Percentiles rank a stretch among this genome's conserved stretches.
Evolutionary conservation across 2,113 vertebrate species (phyloP).

Genomic region (Nycticebus coucang): DNA sequence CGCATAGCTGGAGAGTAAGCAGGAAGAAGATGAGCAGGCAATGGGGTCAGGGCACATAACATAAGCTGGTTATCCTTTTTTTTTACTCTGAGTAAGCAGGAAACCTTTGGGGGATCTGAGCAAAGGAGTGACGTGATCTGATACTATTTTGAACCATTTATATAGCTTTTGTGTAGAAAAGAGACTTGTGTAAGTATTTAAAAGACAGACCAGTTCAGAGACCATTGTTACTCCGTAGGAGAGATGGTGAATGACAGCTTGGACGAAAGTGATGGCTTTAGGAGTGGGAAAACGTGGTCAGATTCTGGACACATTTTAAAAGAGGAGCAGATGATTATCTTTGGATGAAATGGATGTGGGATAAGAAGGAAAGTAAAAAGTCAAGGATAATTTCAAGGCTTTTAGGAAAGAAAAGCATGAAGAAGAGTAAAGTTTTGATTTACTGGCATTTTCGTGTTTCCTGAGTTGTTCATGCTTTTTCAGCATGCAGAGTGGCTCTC

Average conservation of each 20-base stretch:
- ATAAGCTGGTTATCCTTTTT: rapidly evolving
- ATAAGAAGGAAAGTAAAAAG: not conserved
- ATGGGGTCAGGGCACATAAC: no score
- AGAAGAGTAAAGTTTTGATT: not conserved
- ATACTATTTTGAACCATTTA: not conserved
- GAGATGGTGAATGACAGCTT: not conserved
- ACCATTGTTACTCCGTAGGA: not conserved
- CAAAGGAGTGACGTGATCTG: not conserved
- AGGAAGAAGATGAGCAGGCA: not conserved
- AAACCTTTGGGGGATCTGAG: not conserved
- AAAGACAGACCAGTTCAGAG: not conserved
- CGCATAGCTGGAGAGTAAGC: not conserved
- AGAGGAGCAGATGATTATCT: not conserved
- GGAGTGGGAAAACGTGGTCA: not conserved
- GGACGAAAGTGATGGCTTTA: not conserved
- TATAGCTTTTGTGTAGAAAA: not conserved
- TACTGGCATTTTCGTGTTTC: not conserved
- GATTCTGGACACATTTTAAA: not conserved
- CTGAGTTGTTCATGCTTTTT: not conserved
- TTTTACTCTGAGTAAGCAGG: not conserved
- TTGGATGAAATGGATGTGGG: not conserved
- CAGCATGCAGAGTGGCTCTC: not conserved
- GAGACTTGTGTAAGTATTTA: no score
- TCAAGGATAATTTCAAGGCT: not conserved
- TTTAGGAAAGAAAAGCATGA: not conserved